phyloP scores from a whole-genome alignment of 2,888 invertebrate genomes.

The Chorisops tibialis region DNA sequence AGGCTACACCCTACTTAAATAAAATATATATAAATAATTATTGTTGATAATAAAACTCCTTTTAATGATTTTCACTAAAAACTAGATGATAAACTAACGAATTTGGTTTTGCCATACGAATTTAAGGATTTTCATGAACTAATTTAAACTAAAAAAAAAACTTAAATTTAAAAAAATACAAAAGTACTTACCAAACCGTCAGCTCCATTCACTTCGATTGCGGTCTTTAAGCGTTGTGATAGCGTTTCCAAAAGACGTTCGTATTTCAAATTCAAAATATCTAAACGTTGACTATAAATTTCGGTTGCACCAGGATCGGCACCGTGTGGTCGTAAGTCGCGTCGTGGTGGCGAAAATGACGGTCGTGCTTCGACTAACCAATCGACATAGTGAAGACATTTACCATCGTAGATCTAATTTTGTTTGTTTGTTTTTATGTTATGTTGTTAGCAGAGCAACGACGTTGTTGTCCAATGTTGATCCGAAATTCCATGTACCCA shows the following conservation, averaged over 20 bases:
- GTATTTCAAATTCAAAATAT: conserved; percentile 51
- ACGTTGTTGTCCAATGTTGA: neutral
- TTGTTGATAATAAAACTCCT: too few relatives aligned
- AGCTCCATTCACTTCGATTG: conserved; percentile 52
- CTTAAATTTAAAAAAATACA: too few relatives aligned
- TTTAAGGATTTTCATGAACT: too few relatives aligned
- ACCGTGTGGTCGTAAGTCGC: conserved; percentile 47
- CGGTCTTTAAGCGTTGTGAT: conserved; percentile 51
- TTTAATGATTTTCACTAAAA: too few relatives aligned
- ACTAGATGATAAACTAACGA: too few relatives aligned
- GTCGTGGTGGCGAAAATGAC: conserved; percentile 51
- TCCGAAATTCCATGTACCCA: neutral
- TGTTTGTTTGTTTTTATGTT: conserved; percentile 1
- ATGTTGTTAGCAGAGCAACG: neutral
- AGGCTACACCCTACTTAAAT: too few relatives aligned
- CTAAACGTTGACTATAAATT: conserved; percentile 51
- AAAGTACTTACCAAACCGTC: conserved; percentile 52
- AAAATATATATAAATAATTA: too few relatives aligned
- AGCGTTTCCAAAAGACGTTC: conserved; percentile 51
- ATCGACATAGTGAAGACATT: conserved; percentile 52
- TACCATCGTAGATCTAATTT: conserved; percentile 51
- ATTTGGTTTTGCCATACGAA: too few relatives aligned
- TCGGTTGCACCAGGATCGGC: conserved; percentile 52
- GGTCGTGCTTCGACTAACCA: conserved; percentile 52
- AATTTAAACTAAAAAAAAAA: too few relatives aligned